phyloP scores from a whole-genome alignment of 2,888 invertebrate species.

The Amphipoea oculea region DNA sequence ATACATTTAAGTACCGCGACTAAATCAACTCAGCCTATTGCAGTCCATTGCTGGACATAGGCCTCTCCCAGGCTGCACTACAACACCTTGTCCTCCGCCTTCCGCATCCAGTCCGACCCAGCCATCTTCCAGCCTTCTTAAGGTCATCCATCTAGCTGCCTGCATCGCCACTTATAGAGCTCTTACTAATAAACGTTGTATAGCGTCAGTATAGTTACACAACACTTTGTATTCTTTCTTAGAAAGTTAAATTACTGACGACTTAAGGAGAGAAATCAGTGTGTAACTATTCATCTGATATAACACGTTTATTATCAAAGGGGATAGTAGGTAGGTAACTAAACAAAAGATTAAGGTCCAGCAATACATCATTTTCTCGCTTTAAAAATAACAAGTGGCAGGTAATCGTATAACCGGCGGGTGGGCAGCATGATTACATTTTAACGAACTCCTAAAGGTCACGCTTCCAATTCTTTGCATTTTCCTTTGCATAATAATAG shows the following conservation, averaged over 20 bases:
- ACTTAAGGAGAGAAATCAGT: no score
- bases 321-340: neutral
- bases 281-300: no score
- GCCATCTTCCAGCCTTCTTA: no score
- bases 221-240: no score
- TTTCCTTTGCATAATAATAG: slow-evolving; percentile 62
- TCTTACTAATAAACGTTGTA: neutral
- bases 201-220: no score
- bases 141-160: no score
- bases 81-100: neutral
- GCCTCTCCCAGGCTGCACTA: no score
- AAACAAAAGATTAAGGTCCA: neutral
- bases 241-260: no score
- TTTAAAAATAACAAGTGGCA: slow-evolving; percentile 34
- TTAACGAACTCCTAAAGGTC: slow-evolving; percentile 55
- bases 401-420: slow-evolving; percentile 49
- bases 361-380: slow-evolving; percentile 32
- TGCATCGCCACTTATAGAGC: neutral
- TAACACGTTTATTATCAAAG: no score
- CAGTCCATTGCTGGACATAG: neutral
- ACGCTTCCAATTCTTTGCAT: slow-evolving; percentile 42
- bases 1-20: neutral
- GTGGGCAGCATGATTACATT: slow-evolving; percentile 53
- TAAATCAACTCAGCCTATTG: neutral
- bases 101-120: neutral